Evolutionary conservation across 2,888 invertebrate genomes (phyloP), one percentile per base, ranked within the genome.

Genomic region (Dilophus febrilis): DNA sequence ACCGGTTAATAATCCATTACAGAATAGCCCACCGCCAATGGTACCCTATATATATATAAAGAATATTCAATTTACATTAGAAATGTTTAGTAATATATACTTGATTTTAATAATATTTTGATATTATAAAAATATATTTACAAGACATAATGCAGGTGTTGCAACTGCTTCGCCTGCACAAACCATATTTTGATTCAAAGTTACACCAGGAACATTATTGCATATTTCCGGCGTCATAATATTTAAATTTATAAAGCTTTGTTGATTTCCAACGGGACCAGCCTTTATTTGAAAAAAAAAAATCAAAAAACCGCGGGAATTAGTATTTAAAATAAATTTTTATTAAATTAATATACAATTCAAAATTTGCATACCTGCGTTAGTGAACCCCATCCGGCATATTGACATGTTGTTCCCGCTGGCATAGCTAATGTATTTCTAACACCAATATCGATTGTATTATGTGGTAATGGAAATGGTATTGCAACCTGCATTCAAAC

Each of bases 361-460:
- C 30, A 8, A 11, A n/a, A n/a, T 29, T 8, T 29, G 4, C 29
- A 10, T 10, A 26, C 19, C 13, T 26, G 13, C 35, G n/a, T 6
- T 8, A 22, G 22, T 27, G 35, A 16, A 22, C 42, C 40, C 42
- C 42, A 42, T 11, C 36, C 42, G 16, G 19, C 39, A 5, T 40
- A 40, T 16, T 35, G 32, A 34, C 42, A 42, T 26, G 28, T 14
- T n/a, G 28, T 26, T 6, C 13, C 19, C 8, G 34, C 16, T 1
- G 35, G 16, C 7, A 39, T n/a, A 19, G 35, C 22, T 22, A 11
- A n/a, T 13, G 11, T 29, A 19, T 26, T 37, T 11, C 35, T 5
- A 14, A 36, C 14, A 28, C 37, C 39, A n/a, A 22, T 11, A 26
- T 42, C 42, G 29, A 42, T 42, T 36, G 42, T 36, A 27, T 42